Conservation (phyloP, 2,113 vertebrate genomes). For the Mormyrus lacerda region DNA sequence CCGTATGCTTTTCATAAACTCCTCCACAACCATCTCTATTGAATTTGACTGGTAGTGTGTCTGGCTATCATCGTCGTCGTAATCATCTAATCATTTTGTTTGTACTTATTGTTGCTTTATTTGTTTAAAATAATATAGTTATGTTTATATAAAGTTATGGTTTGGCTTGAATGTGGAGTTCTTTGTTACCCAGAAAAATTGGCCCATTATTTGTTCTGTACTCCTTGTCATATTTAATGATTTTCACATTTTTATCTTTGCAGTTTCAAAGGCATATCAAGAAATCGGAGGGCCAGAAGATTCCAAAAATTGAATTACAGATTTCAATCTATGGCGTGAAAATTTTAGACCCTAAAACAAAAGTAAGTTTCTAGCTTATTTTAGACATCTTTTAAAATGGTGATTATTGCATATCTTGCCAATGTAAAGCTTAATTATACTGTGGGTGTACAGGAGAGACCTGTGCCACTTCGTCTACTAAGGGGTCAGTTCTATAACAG, state of each 20-base stretch:
- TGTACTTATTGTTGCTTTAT: not conserved
- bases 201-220: not conserved
- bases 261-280: slow-evolving; percentile 98
- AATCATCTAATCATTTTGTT: not conserved
- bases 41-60: not conserved
- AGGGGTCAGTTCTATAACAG: not conserved
- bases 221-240: not conserved
- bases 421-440: not conserved
- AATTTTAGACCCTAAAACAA: slow-evolving; percentile 90
- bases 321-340: slow-evolving; percentile 98
- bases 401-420: not conserved
- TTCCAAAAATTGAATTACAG: slow-evolving; percentile 89
- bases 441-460: not conserved
- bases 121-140: not conserved
- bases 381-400: not conserved
- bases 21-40: not conserved
- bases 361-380: slow-evolving; percentile 63
- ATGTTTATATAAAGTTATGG: not conserved
- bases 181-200: slow-evolving; percentile 4
- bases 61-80: not conserved
- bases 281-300: slow-evolving; percentile 96
- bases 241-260: slow-evolving; percentile 25
- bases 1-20: not conserved
- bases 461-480: not conserved
- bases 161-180: slow-evolving; percentile 7